Percentiles rank a stretch among this genome's conserved stretches.
Evolutionary conservation across 2,113 vertebrate genomes (phyloP).

Genomic region (Paedocypris sp.): DNA sequence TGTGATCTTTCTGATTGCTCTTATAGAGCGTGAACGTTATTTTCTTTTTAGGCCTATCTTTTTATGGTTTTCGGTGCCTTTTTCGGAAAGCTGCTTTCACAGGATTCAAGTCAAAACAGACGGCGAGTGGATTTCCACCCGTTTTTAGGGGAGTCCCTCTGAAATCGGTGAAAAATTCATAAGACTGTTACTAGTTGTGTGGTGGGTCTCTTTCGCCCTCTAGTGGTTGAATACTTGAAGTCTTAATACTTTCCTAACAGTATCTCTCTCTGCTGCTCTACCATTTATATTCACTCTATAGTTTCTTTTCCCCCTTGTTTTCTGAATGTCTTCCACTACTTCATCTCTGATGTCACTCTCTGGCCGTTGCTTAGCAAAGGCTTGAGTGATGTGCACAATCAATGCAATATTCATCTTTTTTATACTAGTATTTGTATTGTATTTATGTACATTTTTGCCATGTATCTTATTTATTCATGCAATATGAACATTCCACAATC

Average conservation of each 20-base stretch:
- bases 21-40: slow-evolving; percentile 75
- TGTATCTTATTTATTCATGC: slow-evolving; percentile 86
- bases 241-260: slow-evolving; percentile 41
- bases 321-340: slow-evolving; percentile 55
- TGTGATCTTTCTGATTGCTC: slow-evolving; percentile 65
- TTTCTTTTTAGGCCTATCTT: slow-evolving; percentile 64
- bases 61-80: slow-evolving; percentile 97
- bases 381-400: slow-evolving; percentile 82
- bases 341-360: slow-evolving; percentile 61
- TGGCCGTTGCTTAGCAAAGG: slow-evolving; percentile 56
- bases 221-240: slow-evolving; percentile 59
- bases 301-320: slow-evolving; percentile 41
- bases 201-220: slow-evolving; percentile 37
- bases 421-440: slow-evolving; percentile 69
- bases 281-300: not conserved
- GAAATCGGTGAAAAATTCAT: slow-evolving; percentile 1
- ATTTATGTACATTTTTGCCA: slow-evolving; percentile 57
- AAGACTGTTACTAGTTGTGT: slow-evolving; percentile 15
- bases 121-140: slow-evolving; percentile 8
- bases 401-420: slow-evolving; percentile 84
- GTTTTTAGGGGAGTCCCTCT: slow-evolving; percentile 14
- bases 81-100: slow-evolving; percentile 81
- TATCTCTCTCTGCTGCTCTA: slow-evolving; percentile 9
- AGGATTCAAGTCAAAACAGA: slow-evolving; percentile 48
- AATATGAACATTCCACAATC: slow-evolving; percentile 70